Evolutionary conservation across 2,113 vertebrate genomes (phyloP).

Genomic region (Saccopteryx bilineata): DNA sequence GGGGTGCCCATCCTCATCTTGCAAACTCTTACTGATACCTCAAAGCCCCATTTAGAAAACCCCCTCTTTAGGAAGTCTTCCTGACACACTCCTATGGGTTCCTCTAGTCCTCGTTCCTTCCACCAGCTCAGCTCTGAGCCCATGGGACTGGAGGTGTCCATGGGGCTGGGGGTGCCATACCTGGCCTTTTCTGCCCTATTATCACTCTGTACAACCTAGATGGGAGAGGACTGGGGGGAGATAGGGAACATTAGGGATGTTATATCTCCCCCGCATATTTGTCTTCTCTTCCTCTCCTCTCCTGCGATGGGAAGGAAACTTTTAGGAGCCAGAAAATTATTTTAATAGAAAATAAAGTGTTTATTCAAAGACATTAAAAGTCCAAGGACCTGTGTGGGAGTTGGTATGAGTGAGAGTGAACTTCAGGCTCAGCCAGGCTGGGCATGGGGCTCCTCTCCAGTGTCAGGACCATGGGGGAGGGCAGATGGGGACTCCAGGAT

Average conservation of each 20-base stretch:
- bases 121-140: neutral
- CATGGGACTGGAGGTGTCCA: too few relatives aligned
- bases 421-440: neutral
- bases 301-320: neutral
- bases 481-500: neutral
- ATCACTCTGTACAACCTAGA: too few relatives aligned
- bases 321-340: neutral
- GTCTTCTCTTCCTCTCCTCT: neutral
- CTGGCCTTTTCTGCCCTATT: neutral
- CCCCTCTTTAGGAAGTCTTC: neutral
- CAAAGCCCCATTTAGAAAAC: neutral
- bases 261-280: neutral
- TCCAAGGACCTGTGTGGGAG: neutral
- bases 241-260: neutral
- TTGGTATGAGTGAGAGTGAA: neutral
- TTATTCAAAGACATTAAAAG: constrained; percentile 86
- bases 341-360: constrained; percentile 88
- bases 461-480: neutral
- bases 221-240: too few relatives aligned
- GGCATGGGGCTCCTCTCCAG: neutral
- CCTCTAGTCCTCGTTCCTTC: neutral
- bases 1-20: neutral
- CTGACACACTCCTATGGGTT: neutral
- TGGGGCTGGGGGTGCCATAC: neutral
- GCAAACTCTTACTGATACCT: constrained; percentile 1